Conservation (phyloP, 2,888 invertebrate species). For the Drosophila vallismaia region DNA sequence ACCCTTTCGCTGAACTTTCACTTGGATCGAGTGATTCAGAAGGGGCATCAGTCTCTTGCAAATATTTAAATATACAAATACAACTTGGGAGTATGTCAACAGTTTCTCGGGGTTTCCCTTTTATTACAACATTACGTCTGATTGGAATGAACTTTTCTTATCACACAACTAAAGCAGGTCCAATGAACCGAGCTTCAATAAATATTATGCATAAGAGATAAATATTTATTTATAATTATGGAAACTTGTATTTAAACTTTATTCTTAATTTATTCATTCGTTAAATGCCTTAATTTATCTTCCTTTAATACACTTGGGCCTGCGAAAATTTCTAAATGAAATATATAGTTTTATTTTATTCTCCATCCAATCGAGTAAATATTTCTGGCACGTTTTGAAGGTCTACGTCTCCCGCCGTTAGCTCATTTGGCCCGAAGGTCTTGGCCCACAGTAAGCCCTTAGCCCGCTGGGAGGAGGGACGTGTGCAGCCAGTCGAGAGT, state of each 20-base stretch:
- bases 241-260: too few relatives aligned
- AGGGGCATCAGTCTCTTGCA: neutral
- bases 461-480: conserved; percentile 9
- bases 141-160: conserved; percentile 21
- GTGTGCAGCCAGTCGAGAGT: conserved; percentile 23
- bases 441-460: conserved; percentile 13
- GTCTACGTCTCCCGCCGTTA: neutral
- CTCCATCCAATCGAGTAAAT: neutral
- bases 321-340: neutral
- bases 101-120: conserved; percentile 7
- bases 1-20: conserved; percentile 16
- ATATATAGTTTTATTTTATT: neutral
- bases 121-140: conserved; percentile 1
- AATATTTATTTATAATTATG: conserved; percentile 1
- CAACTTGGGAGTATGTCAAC: conserved; percentile 12
- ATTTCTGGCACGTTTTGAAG: conserved; percentile 32
- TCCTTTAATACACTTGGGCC: neutral
- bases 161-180: conserved; percentile 18
- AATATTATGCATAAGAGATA: neutral
- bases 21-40: conserved; percentile 1
- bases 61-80: conserved; percentile 6
- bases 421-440: conserved; percentile 7
- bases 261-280: too few relatives aligned
- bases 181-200: conserved; percentile 10
- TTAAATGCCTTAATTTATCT: neutral